Base-by-base conservation (phyloP, 2,797 vertebrate species). In the Netta rufina region DNA sequence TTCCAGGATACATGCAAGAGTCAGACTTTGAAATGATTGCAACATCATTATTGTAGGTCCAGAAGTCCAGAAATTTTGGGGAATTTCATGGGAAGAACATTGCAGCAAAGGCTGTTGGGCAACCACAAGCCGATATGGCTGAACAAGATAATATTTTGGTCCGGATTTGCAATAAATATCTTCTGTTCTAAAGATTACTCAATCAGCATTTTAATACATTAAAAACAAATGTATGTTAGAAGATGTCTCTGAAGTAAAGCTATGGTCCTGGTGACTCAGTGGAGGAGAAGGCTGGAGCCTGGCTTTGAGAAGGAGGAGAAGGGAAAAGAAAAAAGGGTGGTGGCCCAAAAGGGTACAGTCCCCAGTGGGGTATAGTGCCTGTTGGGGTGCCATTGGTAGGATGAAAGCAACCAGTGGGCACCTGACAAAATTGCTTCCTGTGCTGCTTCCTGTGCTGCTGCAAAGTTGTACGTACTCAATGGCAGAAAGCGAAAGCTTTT, bases 91-190 rank as follows among this genome's bases (percentile, higher is more conserved):
- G 74, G 67, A 94, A 94, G 53, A 27, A 45, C 5, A 0, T 38
- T 45, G 49, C 28, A 71, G 78, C 53, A 67, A 84, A 25, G 18
- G 11, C 71, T 84, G 39, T 71, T 79, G 81, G 57, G 84, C 66
- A 94, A 84, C 71, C 65, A 56, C 67, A 28, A 28, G 76, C 39
- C 62, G 77, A 87, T 87, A 66, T 2, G 2, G 54, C 56, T 64
- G 90, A 82, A 41, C 71, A 96, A 97, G 91, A 80, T 95, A 76
- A 92, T 57, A 12, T 84, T 84, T 94, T 74, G 61, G 83, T 92
- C 64, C 60, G 13, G 47, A 76, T 76, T 92, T 87, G 94, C 67
- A 76, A 90, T 77, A 94, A 96, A 91, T 39, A 57, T 87, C 71
- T 32, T 91, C 77, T 76, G 56, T 84, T 0, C 0, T 93, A 88